Evolutionary conservation across 1,140 invertebrate species (phyloP), one percentile per base, ranked within the genome.

Genomic region (Condylostylus longicornis): DNA sequence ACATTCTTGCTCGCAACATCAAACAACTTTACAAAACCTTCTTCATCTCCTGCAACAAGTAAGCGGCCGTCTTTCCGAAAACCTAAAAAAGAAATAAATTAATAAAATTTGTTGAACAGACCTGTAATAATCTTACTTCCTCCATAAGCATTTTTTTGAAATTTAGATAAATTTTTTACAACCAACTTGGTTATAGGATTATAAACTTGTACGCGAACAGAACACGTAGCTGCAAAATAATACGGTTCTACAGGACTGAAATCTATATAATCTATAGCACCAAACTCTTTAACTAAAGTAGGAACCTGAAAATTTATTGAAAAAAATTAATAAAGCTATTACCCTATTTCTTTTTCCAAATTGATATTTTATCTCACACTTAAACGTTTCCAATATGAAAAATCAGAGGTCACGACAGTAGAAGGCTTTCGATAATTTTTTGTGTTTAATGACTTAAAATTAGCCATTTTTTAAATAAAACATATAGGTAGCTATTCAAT

Each of bases 181-280:
- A 82, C 77, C 38, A 84, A 64, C 64, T 88, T 83, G 28, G 82
- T 89, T 20, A 85, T 76, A 7, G 85, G 75, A 65, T 86, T 87
- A 55, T 91, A 94, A n/a, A 94, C 65, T 58, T 93, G 87, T 48
- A 94, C 79, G 54, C 84, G 69, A 7, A 86, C 81, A 2, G 87
- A 90, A 60, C 82, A 90, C 31, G 89, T 88, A 5, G 90, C 79
- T 10, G 86, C 85, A 67, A 91, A 87, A 56, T 84, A 77, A 66
- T 90, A 72, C 1, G 87, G 85, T 49, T 88, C 76, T 12, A 77
- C 66, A 6, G 83, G 82, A 48, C 83, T 86, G 55, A 95, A 89
- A 56, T 93, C 81, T 35, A 96, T 74, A 50, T 84, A 82, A 56
- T 91, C 86, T 21, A 95, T 84, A 0, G 81, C 72, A 23, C 87